phyloP scores from a whole-genome alignment of 2,113 vertebrate genomes.

The Malurus cyaneus region DNA sequence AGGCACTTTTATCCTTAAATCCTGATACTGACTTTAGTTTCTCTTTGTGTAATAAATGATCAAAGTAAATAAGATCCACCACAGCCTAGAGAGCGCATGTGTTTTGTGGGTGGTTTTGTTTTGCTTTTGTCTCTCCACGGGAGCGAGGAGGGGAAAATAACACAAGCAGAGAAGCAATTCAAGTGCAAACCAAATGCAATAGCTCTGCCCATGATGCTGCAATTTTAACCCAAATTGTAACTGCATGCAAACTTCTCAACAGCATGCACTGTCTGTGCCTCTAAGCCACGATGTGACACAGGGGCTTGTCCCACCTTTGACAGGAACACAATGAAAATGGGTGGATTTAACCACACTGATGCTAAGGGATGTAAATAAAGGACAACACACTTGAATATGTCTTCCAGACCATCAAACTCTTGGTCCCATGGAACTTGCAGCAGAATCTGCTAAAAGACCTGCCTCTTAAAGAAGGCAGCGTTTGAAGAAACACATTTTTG shows the following conservation, averaged over 20 bases:
- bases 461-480: neutral
- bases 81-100: neutral
- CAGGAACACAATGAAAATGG: neutral
- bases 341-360: neutral
- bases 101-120: constrained; percentile 53
- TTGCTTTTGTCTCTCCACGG: constrained; percentile 29
- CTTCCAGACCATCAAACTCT: neutral
- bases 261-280: neutral
- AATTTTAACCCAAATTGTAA: neutral
- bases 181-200: constrained; percentile 27
- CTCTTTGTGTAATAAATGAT: constrained; percentile 35
- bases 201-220: neutral
- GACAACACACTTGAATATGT: neutral
- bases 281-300: neutral
- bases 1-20: constrained; percentile 20
- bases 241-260: neutral
- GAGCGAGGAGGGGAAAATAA: constrained; percentile 3
- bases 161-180: neutral
- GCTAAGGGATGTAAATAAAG: neutral
- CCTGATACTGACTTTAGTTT: constrained; percentile 18
- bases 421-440: neutral
- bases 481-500: neutral
- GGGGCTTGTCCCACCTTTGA: neutral
- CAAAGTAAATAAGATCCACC: constrained; percentile 30
- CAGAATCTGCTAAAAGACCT: neutral